Evolutionary conservation across 2,113 vertebrate species (phyloP), one percentile per base, ranked within the genome.

Genomic region (Nothobranchius furzeri): DNA sequence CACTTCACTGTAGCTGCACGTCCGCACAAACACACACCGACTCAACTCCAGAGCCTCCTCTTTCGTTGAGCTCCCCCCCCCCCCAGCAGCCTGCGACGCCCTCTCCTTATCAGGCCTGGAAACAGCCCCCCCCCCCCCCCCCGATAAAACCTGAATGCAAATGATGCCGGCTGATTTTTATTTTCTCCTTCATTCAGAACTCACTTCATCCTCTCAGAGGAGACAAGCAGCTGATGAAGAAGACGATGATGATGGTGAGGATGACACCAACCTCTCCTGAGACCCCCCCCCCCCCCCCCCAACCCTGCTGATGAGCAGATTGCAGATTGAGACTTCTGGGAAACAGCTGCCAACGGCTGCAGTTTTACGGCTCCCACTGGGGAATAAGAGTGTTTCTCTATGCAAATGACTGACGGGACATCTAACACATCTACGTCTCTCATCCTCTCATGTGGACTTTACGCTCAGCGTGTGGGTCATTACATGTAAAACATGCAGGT

Each of bases 81-180:
- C 79, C 67, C 78, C 75, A 74, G 77, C 69, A 80, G 76, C 79
- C 75, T 79, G 66, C 63, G 70, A 89, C 83, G 68, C 81, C 83
- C 86, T 78, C 75, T 75, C 68, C 89, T 93, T 91, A 93, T 91
- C 91, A 84, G 75, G 70, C 79, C 65, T 51, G 64, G 88, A 91
- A 92, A 90, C 80, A 74, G n/a, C n/a, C n/a, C 86, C 87, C 85
- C 10, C 88, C 85, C 88, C 89, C 84, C 87, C 87, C 56, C 14
- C 84, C 12, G 84, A 92, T 91, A 91, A 90, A 93, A 90, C 79
- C 73, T 86, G 81, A 90, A 92, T 92, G 91, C 89, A 92, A 92
- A 93, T 92, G 89, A 92, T 89, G 88, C 74, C 56, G 75, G 73
- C 78, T 85, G 82, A 91, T 90, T 91, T 87, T 85, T 81, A 85